These are phyloP conservation scores for Lutjanus argentimaculatus DNA, from an alignment of 2,797 vertebrate genomes.

Conservation along the genomic window DNA sequence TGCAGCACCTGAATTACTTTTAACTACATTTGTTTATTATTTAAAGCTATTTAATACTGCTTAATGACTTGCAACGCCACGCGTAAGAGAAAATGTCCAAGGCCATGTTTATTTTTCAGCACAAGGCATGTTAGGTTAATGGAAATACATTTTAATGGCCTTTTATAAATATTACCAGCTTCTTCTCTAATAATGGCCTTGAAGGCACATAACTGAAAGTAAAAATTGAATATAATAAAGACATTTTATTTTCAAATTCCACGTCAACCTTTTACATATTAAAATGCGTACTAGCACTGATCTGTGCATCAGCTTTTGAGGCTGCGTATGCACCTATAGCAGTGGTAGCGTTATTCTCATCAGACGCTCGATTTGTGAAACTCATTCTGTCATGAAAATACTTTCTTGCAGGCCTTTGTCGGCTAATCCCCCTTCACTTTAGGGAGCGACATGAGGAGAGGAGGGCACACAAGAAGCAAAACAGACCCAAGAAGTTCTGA, in stretches of 20 bases:
- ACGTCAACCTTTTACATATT: background rate
- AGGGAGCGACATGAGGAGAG: slow-evolving; percentile 27
- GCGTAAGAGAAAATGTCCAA: background rate
- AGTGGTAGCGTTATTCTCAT: slow-evolving; percentile 29
- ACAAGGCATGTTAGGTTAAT: background rate
- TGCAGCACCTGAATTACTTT: background rate
- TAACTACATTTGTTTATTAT: background rate
- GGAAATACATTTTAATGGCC: background rate
- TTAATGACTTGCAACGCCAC: background rate
- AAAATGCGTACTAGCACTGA: background rate
- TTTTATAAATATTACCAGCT: background rate
- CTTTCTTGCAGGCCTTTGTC: slow-evolving; percentile 40
- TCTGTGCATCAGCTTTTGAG: slow-evolving; percentile 5
- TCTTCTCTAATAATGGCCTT: background rate
- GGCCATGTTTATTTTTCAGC: background rate
- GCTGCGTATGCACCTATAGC: background rate
- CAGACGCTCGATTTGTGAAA: slow-evolving; percentile 32
- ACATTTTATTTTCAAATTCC: background rate
- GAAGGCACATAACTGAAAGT: background rate
- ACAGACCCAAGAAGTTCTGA: slow-evolving; percentile 47
- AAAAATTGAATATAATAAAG: too few relatives aligned
- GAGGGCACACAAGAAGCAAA: slow-evolving; percentile 36
- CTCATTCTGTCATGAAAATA: slow-evolving; percentile 36
- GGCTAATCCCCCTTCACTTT: slow-evolving; percentile 43
- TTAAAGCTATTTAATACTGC: too few relatives aligned